Conservation (phyloP, 1,140 invertebrate species). For the Drosophila sp. region DNA sequence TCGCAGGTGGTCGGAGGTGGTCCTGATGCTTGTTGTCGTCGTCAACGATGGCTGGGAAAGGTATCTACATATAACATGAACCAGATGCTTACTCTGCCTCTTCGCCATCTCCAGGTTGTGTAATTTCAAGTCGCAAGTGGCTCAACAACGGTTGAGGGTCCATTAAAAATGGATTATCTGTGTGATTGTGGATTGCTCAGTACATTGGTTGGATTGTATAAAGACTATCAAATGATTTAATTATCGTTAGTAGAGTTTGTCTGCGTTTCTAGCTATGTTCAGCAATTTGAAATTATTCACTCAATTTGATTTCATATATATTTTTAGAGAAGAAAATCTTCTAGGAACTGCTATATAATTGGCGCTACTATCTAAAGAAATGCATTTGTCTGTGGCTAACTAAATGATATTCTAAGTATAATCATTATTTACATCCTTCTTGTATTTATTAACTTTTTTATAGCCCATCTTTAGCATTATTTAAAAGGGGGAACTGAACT, state of each 20-base stretch:
- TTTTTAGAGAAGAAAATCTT: no score
- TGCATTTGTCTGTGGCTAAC: no score
- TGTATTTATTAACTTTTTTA: no score
- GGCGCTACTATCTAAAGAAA: no score
- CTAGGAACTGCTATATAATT: no score
- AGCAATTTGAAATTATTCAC: no score
- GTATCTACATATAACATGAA: conserved; percentile 4
- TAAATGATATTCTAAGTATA: no score
- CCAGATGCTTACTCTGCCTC: conserved; percentile 17
- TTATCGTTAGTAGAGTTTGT: background rate
- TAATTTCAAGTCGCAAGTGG: conserved; percentile 61
- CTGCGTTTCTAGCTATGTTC: no score
- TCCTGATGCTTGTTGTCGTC: conserved; percentile 21
- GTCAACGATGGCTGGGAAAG: conserved; percentile 4
- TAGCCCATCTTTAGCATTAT: no score
- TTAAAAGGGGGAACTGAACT: no score
- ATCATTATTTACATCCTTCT: no score
- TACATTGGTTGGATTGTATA: background rate
- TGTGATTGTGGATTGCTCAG: conserved; percentile 40
- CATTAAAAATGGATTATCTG: conserved; percentile 67
- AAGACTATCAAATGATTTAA: background rate
- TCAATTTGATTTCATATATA: no score
- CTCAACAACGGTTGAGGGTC: conserved; percentile 55
- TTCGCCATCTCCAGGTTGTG: conserved; percentile 40
- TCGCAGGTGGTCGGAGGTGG: background rate